phyloP scores from a whole-genome alignment of 2,113 vertebrate genomes.

The Zosterops borbonicus region DNA sequence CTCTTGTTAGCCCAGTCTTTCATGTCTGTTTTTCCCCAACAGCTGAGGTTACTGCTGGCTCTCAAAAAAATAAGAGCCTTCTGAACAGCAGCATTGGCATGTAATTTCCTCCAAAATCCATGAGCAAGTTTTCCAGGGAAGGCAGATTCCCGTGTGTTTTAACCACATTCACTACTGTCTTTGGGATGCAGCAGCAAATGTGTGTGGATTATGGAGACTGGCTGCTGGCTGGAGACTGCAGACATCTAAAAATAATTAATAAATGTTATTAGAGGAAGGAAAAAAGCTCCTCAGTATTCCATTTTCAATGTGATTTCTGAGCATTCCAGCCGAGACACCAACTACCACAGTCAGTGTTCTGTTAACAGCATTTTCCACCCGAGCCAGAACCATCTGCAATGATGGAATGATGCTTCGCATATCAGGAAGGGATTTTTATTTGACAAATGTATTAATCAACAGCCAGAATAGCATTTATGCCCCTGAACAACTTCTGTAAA shows the following conservation, averaged over 20 bases:
- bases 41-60: not conserved
- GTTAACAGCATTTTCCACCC: not conserved
- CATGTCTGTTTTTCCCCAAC: not conserved
- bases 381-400: not conserved
- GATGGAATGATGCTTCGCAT: not conserved
- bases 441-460: not conserved
- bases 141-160: not conserved
- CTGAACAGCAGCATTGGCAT: not conserved
- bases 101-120: not conserved
- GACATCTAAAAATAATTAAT: not conserved
- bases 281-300: not conserved
- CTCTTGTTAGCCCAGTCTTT: not conserved
- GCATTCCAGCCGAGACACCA: not conserved
- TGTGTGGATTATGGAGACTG: not conserved
- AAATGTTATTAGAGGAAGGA: not conserved
- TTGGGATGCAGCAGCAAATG: not conserved
- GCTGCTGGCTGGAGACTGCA: not conserved
- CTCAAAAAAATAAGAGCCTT: not conserved
- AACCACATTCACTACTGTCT: not conserved
- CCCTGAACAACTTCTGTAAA: not conserved
- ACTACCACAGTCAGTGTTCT: not conserved
- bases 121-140: not conserved
- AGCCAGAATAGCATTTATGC: not conserved
- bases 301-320: not conserved
- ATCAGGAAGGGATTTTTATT: not conserved